Evolutionary conservation across 2,113 vertebrate genomes (phyloP).

Genomic region (Ancistrus triradiatus): DNA sequence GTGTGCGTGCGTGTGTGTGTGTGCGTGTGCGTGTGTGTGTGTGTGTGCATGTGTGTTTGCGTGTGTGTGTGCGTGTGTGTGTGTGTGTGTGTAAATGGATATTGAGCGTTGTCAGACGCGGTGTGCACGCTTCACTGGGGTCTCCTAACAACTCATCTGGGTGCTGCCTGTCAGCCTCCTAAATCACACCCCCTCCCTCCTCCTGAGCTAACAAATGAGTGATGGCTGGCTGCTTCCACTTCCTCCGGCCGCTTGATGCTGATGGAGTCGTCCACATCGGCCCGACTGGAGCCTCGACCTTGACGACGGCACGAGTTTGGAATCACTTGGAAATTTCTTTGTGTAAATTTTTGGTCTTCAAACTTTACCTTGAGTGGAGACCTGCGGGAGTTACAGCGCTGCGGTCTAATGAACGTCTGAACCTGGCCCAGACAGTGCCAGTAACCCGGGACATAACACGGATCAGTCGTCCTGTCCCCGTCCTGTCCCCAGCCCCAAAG

Average conservation of each 20-base stretch:
- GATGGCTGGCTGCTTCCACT: neutral
- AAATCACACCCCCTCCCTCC: constrained; percentile 45
- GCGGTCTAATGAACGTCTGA: too few relatives aligned
- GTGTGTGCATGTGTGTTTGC: neutral
- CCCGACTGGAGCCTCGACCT: too few relatives aligned
- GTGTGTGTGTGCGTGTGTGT: neutral
- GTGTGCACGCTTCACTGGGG: constrained; percentile 23
- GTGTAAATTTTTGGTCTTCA: too few relatives aligned
- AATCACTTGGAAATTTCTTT: too few relatives aligned
- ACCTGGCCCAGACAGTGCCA: too few relatives aligned
- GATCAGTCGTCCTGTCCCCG: too few relatives aligned
- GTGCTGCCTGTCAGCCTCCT: constrained; percentile 22
- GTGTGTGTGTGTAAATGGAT: constrained; percentile 9
- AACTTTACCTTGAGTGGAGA: too few relatives aligned
- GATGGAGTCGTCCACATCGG: neutral
- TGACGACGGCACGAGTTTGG: too few relatives aligned
- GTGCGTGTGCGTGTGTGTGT: constrained; percentile 7
- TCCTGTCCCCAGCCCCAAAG: too few relatives aligned
- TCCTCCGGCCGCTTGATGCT: neutral
- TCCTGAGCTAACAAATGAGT: neutral
- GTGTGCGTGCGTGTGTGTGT: neutral
- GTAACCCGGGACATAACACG: too few relatives aligned
- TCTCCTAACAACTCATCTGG: constrained; percentile 20
- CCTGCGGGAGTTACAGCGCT: too few relatives aligned
- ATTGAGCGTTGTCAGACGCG: constrained; percentile 19